Evolutionary conservation across 2,797 vertebrate species (phyloP).

Genomic region (Philypnodon macrostomus): DNA sequence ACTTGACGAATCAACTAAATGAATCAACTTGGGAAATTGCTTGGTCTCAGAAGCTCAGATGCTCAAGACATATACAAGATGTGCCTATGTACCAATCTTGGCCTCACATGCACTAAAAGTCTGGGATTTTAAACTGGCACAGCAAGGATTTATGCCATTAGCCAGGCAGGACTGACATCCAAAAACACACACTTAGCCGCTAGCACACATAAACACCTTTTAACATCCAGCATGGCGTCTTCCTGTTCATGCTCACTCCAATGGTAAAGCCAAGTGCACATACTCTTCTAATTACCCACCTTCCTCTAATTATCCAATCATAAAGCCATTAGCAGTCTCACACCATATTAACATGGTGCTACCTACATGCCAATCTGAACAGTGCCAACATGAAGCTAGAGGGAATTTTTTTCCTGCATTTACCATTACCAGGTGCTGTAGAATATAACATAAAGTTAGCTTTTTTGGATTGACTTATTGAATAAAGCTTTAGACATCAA

Average conservation of each 20-base stretch:
- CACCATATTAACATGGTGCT: conserved; percentile 81
- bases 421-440: conserved; percentile 24
- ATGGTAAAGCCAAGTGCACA: conserved; percentile 63
- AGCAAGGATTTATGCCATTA: conserved; percentile 61
- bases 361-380: conserved; percentile 68
- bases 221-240: conserved; percentile 73
- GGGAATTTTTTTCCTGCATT: conserved; percentile 39
- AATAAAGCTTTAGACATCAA: too few species aligned
- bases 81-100: too few species aligned
- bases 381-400: conserved; percentile 59
- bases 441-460: conserved; percentile 16
- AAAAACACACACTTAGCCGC: conserved; percentile 62
- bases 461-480: conserved; percentile 33
- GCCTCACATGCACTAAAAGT: conserved; percentile 27
- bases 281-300: conserved; percentile 77
- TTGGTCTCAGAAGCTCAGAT: too few species aligned
- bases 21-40: too few species aligned
- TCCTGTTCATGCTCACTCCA: conserved; percentile 70
- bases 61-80: too few species aligned
- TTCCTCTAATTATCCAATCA: conserved; percentile 84
- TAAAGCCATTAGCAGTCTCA: conserved; percentile 82
- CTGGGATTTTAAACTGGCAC: conserved; percentile 55
- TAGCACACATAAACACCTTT: conserved; percentile 67
- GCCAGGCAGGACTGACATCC: conserved; percentile 63
- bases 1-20: too few species aligned